Conservation (phyloP, 2,797 vertebrate genomes). For the Fistularia commersonii region DNA sequence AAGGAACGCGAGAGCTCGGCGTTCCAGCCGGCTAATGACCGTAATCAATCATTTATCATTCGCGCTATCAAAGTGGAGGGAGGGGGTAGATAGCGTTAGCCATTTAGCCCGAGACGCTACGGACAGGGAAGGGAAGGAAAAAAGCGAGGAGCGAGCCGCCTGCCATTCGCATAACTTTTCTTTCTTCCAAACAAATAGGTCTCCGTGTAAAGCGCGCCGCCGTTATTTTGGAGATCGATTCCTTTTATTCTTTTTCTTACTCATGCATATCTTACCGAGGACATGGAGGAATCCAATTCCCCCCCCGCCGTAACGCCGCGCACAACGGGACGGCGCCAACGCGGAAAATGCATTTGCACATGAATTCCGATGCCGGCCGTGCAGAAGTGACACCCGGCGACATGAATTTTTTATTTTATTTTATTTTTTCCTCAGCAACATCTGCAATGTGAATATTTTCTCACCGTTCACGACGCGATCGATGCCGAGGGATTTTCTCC, state of each 20-base stretch:
- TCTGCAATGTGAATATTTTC: too few species aligned
- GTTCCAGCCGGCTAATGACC: conserved; percentile 53
- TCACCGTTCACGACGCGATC: too few species aligned
- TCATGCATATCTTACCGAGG: conserved; percentile 42
- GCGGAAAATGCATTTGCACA: conserved; percentile 5
- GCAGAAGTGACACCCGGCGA: too few species aligned
- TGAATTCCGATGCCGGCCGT: conserved; percentile 9
- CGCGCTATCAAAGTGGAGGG: conserved; percentile 44
- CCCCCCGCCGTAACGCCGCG: conserved; percentile 28
- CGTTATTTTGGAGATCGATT: conserved; percentile 42
- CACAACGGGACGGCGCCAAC: neutral
- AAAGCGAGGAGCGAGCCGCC: neutral
- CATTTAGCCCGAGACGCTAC: neutral
- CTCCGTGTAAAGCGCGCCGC: conserved; percentile 34
- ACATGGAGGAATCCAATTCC: conserved; percentile 38
- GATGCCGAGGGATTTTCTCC: too few species aligned
- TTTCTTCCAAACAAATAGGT: conserved; percentile 21
- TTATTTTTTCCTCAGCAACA: too few species aligned
- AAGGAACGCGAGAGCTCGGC: conserved; percentile 26
- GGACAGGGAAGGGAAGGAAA: neutral
- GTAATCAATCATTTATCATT: conserved; percentile 65
- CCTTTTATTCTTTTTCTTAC: conserved; percentile 13
- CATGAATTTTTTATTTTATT: too few species aligned
- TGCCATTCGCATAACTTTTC: neutral
- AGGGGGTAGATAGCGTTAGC: conserved; percentile 24